Evolutionary conservation across 2,888 invertebrate genomes (phyloP).

Genomic region (Trachelus stipa): DNA sequence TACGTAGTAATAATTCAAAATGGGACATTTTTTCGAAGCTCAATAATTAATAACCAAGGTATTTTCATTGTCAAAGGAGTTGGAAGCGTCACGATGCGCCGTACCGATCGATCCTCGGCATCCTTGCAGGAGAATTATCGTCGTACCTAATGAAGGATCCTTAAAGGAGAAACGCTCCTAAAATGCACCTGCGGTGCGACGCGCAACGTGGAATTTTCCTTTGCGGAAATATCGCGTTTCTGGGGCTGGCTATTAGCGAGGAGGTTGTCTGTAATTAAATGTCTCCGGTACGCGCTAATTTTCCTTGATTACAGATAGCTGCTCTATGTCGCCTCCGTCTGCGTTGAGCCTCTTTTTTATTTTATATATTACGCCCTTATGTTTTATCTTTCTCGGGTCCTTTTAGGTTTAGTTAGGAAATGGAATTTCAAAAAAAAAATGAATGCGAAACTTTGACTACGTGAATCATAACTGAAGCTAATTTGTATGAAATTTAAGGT

Average conservation of each 20-base stretch:
- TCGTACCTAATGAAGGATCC: not conserved
- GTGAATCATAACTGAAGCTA: not conserved
- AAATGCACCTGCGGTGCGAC: not conserved
- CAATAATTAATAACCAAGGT: not conserved
- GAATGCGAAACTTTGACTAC: not conserved
- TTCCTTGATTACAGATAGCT: constrained; percentile 62
- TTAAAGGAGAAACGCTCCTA: not conserved
- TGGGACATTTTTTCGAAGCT: not conserved
- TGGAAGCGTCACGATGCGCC: constrained; percentile 6
- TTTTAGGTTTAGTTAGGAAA: not conserved
- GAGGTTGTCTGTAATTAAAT: constrained; percentile 58
- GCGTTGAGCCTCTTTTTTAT: not conserved
- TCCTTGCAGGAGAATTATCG: not conserved
- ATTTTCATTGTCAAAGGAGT: constrained; percentile 7
- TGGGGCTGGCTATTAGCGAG: not conserved
- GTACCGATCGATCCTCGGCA: constrained; percentile 2
- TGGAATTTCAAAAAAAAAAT: not conserved
- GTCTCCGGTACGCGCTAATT: constrained; percentile 55
- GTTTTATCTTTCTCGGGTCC: not conserved
- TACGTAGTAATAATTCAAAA: not conserved
- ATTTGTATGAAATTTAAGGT: not conserved
- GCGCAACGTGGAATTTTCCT: not conserved
- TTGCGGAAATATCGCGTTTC: not conserved
- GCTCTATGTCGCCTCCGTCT: not conserved
- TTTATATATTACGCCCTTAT: not conserved